These are phyloP conservation scores for Molanna angustata DNA, from an alignment of 2,888 invertebrate genomes.

Conservation along the genomic window DNA sequence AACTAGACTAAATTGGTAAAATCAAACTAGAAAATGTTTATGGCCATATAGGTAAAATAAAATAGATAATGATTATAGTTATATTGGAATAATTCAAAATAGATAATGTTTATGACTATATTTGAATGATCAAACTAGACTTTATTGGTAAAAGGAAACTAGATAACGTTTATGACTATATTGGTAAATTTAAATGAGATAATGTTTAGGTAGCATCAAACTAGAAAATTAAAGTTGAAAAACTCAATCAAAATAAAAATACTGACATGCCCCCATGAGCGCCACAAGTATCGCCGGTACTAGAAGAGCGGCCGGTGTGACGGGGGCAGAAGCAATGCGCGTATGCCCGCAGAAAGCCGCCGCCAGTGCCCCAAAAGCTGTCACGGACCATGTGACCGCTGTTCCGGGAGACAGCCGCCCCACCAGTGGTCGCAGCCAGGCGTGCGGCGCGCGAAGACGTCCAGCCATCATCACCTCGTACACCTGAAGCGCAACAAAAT, in stretches of 20 bases:
- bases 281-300: constrained; percentile 61
- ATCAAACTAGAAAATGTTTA: no score
- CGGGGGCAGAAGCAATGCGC: constrained; percentile 57
- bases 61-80: no score
- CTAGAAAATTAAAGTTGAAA: no score
- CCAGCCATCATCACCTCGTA: constrained; percentile 69
- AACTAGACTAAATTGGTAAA: no score
- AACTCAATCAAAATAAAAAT: not conserved
- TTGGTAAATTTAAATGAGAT: no score
- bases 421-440: constrained; percentile 70
- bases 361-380: constrained; percentile 64
- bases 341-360: constrained; percentile 68
- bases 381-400: constrained; percentile 69
- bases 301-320: constrained; percentile 53
- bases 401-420: constrained; percentile 75
- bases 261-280: constrained; percentile 63
- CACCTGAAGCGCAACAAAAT: constrained; percentile 45
- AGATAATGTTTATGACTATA: no score
- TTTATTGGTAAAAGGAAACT: no score
- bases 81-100: no score
- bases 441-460: constrained; percentile 67
- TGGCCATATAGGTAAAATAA: no score
- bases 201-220: no score
- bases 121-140: no score
- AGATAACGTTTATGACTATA: no score